A percentile compares a stretch with the other conserved stretches of the same genome.
These are phyloP conservation scores for Megaceryle maxima DNA, from an alignment of 2,113 vertebrate genomes.

Conservation along the genomic window DNA sequence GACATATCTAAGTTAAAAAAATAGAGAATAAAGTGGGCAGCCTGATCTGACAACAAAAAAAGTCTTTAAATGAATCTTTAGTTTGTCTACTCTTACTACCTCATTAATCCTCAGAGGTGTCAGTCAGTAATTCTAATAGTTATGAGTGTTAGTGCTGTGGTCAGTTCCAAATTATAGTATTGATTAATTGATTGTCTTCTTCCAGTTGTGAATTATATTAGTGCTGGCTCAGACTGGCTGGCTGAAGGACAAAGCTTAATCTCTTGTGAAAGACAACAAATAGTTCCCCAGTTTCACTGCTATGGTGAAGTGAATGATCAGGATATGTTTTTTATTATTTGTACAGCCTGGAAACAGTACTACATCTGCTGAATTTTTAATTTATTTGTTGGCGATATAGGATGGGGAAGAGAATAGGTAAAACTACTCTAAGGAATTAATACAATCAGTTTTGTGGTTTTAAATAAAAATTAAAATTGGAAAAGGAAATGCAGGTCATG, in stretches of 20 bases:
- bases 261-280: slow-evolving; percentile 55
- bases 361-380: not conserved
- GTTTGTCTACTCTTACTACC: slow-evolving; percentile 58
- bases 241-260: slow-evolving; percentile 60
- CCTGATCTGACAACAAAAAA: slow-evolving; percentile 46
- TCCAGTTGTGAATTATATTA: slow-evolving; percentile 77
- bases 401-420: not conserved
- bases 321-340: not conserved
- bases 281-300: slow-evolving; percentile 31
- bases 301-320: not conserved
- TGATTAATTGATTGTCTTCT: slow-evolving; percentile 82
- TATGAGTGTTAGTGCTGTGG: slow-evolving; percentile 69
- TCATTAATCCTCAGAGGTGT: slow-evolving; percentile 76
- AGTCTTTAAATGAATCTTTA: slow-evolving; percentile 62
- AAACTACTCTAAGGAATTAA: not conserved
- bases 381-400: not conserved
- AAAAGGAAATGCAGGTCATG: not conserved
- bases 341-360: not conserved
- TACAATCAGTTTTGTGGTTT: not conserved
- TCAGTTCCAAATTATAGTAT: slow-evolving; percentile 80
- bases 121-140: slow-evolving; percentile 73
- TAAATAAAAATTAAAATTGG: not conserved
- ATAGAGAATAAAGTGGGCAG: slow-evolving; percentile 7
- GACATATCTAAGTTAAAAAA: slow-evolving; percentile 36
- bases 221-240: slow-evolving; percentile 53